phyloP scores from a whole-genome alignment of 2,113 vertebrate species.

The Pleuronectes platessa region DNA sequence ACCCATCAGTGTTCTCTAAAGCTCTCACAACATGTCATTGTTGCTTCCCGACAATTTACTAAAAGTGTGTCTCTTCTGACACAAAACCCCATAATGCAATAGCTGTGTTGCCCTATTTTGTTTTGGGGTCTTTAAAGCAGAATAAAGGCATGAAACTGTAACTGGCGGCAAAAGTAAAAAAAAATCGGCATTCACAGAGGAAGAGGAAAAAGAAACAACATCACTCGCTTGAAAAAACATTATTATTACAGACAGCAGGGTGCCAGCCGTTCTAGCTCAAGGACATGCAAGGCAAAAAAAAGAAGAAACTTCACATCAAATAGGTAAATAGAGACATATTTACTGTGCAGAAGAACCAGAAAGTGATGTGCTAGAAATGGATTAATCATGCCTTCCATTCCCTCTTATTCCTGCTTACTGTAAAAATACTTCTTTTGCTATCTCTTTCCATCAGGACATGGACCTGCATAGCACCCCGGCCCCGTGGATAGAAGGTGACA shows the following conservation, averaged over 20 bases:
- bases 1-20: too few species aligned
- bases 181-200: not conserved
- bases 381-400: not conserved
- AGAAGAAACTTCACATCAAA: not conserved
- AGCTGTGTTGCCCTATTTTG: not conserved
- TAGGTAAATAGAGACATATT: not conserved
- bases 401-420: not conserved
- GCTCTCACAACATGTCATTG: too few species aligned
- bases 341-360: not conserved
- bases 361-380: constrained; percentile 2
- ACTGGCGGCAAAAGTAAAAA: not conserved
- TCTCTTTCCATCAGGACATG: constrained; percentile 14
- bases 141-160: not conserved
- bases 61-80: not conserved
- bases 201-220: not conserved
- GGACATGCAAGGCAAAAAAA: not conserved
- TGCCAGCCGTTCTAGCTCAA: not conserved
- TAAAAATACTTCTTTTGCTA: not conserved
- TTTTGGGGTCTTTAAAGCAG: not conserved
- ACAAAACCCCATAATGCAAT: not conserved
- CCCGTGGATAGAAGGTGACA: constrained; percentile 45
- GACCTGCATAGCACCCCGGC: not conserved
- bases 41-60: not conserved
- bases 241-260: not conserved
- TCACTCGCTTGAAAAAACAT: not conserved